These are phyloP conservation scores for Phoenoteleia sp. DNA, from an alignment of 2,888 invertebrate species.

Conservation along the genomic window DNA sequence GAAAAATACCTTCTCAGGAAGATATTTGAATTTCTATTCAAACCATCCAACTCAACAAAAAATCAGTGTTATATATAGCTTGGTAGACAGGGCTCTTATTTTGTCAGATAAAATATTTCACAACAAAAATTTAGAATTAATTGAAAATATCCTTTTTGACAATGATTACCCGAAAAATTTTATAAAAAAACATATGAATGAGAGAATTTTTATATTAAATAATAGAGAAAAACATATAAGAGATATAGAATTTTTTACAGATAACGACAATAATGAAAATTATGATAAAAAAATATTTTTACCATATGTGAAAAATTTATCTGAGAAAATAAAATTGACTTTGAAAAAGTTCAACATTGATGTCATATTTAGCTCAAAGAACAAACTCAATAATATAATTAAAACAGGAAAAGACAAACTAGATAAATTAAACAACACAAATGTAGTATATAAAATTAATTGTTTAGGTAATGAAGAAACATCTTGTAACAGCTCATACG, in stretches of 20 bases:
- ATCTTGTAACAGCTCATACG: neutral
- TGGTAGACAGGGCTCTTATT: no score
- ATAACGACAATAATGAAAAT: neutral
- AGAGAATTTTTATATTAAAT: neutral
- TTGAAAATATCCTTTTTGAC: neutral
- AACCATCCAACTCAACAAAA: no score
- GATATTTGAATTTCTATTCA: slow-evolving; percentile 7
- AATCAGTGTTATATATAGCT: no score
- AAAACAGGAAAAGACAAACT: slow-evolving; percentile 12
- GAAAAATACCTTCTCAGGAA: slow-evolving; percentile 11
- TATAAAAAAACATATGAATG: neutral
- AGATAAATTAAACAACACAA: neutral
- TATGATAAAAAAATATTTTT: neutral
- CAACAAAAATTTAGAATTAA: neutral
- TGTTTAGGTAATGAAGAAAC: neutral
- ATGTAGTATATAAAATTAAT: slow-evolving; percentile 1
- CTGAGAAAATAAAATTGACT: neutral
- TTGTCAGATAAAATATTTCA: no score
- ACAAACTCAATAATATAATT: neutral
- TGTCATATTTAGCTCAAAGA: neutral
- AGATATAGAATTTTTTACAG: no score
- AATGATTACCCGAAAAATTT: neutral
- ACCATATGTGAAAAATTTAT: neutral
- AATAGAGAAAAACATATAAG: no score
- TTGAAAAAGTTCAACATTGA: neutral